A percentile compares a stretch with the other conserved stretches of the same genome.
Evolutionary conservation across 2,113 vertebrate species (phyloP).

Genomic region (Mesocricetus auratus): DNA sequence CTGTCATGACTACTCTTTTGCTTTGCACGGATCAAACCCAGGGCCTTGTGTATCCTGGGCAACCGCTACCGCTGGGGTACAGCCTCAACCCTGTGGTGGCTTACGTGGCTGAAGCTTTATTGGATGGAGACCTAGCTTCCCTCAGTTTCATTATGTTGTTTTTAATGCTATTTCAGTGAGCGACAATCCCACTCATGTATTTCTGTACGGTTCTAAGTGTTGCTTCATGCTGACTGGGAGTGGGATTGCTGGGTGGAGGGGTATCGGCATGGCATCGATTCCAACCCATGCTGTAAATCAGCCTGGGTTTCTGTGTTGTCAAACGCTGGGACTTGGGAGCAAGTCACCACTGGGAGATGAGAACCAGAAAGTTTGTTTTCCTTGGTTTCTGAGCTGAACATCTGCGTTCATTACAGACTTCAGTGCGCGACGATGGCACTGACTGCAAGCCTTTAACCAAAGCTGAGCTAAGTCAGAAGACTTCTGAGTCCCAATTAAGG

Average conservation of each 20-base stretch:
- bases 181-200: accelerated
- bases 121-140: not conserved
- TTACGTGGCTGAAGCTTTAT: not conserved
- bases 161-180: not conserved
- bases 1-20: not conserved
- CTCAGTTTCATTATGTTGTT: not conserved
- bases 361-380: not conserved
- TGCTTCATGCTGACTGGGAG: not conserved
- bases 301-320: too few relatives aligned
- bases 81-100: not conserved
- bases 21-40: not conserved
- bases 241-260: too few relatives aligned
- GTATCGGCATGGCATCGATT: not conserved
- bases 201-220: not conserved
- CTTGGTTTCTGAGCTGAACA: constrained; percentile 3
- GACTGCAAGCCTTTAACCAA: not conserved
- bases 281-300: accelerated
- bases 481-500: not conserved
- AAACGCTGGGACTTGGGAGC: not conserved
- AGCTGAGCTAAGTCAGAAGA: not conserved
- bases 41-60: not conserved
- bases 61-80: too few relatives aligned
- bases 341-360: not conserved
- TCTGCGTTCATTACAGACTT: not conserved
- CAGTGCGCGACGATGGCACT: not conserved